phyloP scores from a whole-genome alignment of 2,113 vertebrate genomes.

The Campylomormyrus numenius region DNA sequence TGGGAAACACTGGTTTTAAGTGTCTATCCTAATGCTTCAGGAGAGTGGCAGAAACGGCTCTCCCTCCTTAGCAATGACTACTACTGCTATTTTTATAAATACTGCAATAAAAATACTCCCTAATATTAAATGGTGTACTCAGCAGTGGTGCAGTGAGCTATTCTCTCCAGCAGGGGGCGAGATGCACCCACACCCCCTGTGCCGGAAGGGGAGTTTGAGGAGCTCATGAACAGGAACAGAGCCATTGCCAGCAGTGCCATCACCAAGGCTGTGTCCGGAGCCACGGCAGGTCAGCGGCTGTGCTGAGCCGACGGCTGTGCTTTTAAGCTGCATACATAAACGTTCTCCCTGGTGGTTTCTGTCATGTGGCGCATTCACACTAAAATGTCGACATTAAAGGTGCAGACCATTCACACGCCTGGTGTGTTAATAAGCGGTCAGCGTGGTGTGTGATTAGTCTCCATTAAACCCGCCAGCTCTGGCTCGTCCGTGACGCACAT shows the following conservation, averaged over 20 bases:
- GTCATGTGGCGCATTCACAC: not conserved
- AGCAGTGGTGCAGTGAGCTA: not conserved
- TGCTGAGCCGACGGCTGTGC: not conserved
- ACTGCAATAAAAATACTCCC: not conserved
- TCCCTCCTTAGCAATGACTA: not conserved
- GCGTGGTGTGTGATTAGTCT: not conserved
- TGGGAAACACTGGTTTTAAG: not conserved
- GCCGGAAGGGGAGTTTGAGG: conserved; percentile 77
- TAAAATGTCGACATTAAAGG: not conserved
- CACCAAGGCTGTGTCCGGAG: conserved; percentile 85
- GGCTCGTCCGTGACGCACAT: not conserved
- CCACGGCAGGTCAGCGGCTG: conserved; percentile 71
- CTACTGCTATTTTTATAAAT: not conserved
- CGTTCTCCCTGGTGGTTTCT: not conserved
- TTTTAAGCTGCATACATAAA: not conserved
- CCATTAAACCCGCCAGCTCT: not conserved
- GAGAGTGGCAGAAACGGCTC: not conserved
- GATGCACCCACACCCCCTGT: conserved; percentile 50
- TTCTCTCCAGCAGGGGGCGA: conserved; percentile 56
- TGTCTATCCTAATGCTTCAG: not conserved
- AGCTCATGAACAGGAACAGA: conserved; percentile 88
- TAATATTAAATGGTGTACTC: not conserved
- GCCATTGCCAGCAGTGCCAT: conserved; percentile 92
- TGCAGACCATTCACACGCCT: not conserved
- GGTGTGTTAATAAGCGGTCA: not conserved